A percentile compares a stretch with the other conserved stretches of the same genome.
These are phyloP conservation scores for Enteromius paludinosus DNA, from an alignment of 2,797 vertebrate genomes.

Conservation along the genomic window DNA sequence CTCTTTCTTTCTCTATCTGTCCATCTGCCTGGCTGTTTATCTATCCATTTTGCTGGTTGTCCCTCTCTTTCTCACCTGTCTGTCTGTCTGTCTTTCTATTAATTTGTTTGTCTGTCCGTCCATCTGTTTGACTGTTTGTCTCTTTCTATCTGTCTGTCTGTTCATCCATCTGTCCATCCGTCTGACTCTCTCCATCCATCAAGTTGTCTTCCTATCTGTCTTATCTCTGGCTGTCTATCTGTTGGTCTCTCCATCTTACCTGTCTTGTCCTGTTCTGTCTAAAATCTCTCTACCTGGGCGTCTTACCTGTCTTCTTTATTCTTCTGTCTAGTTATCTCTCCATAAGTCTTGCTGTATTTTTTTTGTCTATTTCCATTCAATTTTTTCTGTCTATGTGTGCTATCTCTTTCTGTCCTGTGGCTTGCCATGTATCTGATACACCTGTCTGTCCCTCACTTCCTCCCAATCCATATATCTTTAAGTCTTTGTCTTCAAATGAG, in stretches of 20 bases:
- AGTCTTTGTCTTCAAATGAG: neutral
- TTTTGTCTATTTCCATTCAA: neutral
- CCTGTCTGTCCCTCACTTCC: neutral
- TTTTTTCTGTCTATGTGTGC: neutral
- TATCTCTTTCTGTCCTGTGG: neutral
- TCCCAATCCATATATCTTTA: neutral
- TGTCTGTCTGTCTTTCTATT: too few relatives aligned
- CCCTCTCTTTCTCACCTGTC: neutral
- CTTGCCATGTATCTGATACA: neutral
- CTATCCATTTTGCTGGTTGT: neutral
- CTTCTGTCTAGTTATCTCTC: neutral
- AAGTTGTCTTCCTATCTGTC: neutral
- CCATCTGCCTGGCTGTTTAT: neutral
- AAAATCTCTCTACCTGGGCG: neutral
- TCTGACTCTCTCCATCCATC: neutral
- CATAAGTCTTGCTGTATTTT: too few relatives aligned
- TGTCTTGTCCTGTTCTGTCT: neutral
- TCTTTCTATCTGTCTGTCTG: neutral
- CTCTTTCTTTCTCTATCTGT: rapidly evolving
- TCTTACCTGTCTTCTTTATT: neutral
- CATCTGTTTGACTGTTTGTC: neutral
- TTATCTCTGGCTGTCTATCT: neutral
- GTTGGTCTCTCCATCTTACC: neutral
- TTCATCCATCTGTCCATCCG: too few relatives aligned
- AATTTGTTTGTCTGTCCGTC: neutral